Evolutionary conservation across 2,797 vertebrate genomes (phyloP), one percentile per base, ranked within the genome.

Genomic region (Falco novaeseelandiae): DNA sequence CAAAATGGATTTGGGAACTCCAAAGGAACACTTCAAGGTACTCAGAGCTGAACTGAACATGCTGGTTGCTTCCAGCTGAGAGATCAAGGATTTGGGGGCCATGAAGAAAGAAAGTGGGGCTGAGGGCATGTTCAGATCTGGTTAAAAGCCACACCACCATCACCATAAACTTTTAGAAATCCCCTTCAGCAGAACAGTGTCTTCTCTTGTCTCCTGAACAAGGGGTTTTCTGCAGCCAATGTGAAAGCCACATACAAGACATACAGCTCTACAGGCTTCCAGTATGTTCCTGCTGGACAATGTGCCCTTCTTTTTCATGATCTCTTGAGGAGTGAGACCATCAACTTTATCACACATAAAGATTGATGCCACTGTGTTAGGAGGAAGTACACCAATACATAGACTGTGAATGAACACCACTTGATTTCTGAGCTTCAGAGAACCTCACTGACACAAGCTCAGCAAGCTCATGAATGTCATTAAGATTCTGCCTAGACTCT

Each of bases 281-380:
- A 13, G 2, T 0, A 21, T 0, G 5, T 13, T 80, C 18, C 19
- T 49, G 8, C 11, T 1, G 21, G 25, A n/a, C 3, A 61, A 34
- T 10, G 9, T 29, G 23, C 8, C 14, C 27, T 87, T 48, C 42
- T 65, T 14, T 26, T 69, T 38, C 23, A 6, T 19, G 9, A 4
- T 12, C 23, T 27, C 13, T 20, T 44, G 13, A n/a, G 15, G 22
- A 62, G 58, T 4, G 48, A 86, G 26, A 19, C 7, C 3, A 12
- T 6, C 7, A 44, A 3, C 77, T 72, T 42, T n/a, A 44, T 9
- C 34, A 54, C 30, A 26, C 7, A 10, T 36, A 5, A 58, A 30
- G 55, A 42, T 0, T 14, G n/a, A 9, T 27, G 29, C 25, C 59
- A 42, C 11, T 18, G 22, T n/a, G 59, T 6, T 9, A 42, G 42